These are phyloP conservation scores for Butorides virescens DNA, from an alignment of 2,113 vertebrate genomes.

Conservation along the genomic window DNA sequence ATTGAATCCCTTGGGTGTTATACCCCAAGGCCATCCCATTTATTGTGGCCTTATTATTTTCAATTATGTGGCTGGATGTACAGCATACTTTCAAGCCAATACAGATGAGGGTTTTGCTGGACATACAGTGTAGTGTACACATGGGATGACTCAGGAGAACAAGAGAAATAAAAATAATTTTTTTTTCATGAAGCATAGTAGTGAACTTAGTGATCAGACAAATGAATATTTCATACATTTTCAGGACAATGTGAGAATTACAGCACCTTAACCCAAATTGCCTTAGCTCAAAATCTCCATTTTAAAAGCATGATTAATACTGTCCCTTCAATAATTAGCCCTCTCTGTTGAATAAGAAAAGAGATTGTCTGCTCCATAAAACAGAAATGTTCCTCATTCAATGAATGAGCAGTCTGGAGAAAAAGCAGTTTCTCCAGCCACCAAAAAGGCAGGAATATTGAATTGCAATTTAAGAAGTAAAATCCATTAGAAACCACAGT, in stretches of 20 bases:
- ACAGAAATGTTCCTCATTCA: slow-evolving; percentile 9
- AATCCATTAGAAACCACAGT: background rate
- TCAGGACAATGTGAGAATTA: slow-evolving; percentile 13
- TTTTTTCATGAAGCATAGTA: background rate
- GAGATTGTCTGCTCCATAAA: background rate
- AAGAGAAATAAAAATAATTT: background rate
- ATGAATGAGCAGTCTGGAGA: background rate
- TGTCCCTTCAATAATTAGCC: slow-evolving; percentile 41
- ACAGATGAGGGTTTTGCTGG: slow-evolving; percentile 58
- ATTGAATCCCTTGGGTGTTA: slow-evolving; percentile 82
- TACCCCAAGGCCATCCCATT: slow-evolving; percentile 81
- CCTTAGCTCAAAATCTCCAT: slow-evolving; percentile 35
- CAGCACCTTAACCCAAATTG: slow-evolving; percentile 19
- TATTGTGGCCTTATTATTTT: slow-evolving; percentile 82
- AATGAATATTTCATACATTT: slow-evolving; percentile 25
- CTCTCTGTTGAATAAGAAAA: slow-evolving; percentile 27
- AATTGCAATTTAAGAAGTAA: background rate
- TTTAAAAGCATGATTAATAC: slow-evolving; percentile 43
- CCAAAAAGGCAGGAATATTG: background rate
- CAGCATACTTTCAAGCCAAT: slow-evolving; percentile 72
- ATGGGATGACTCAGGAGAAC: slow-evolving; percentile 19
- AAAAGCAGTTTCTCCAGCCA: background rate
- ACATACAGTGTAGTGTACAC: slow-evolving; percentile 46
- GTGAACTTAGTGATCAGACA: slow-evolving; percentile 18
- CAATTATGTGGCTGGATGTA: slow-evolving; percentile 77